A percentile compares a stretch with the other conserved stretches of the same genome.
Conservation (phyloP, 1,140 invertebrate species). For the Drosophila bipectinata region DNA sequence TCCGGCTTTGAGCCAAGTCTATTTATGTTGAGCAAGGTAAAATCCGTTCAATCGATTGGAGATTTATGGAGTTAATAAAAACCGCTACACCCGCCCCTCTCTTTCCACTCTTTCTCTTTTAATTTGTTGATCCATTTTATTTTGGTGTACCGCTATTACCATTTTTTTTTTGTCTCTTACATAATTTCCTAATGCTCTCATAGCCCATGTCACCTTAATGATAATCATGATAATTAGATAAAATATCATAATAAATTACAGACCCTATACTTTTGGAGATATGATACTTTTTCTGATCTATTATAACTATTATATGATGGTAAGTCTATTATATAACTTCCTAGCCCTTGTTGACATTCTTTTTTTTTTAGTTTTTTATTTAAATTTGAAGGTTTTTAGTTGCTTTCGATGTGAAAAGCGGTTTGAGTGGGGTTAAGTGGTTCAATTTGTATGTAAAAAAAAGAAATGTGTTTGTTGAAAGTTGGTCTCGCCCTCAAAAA, state of each 20-base stretch:
- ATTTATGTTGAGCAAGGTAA: slow-evolving; percentile 61
- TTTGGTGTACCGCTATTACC: slow-evolving; percentile 3
- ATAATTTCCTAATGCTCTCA: slow-evolving; percentile 39
- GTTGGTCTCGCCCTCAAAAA: slow-evolving; percentile 16
- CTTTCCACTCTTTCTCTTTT: background rate
- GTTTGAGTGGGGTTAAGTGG: slow-evolving; percentile 31
- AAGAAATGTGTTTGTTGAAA: slow-evolving; percentile 30
- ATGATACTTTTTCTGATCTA: background rate
- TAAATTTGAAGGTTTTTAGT: slow-evolving; percentile 40
- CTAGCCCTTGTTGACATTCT: slow-evolving; percentile 28
- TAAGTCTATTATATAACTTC: slow-evolving; percentile 51
- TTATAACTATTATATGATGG: background rate
- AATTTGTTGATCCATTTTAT: slow-evolving; percentile 5
- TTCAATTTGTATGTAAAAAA: slow-evolving; percentile 43
- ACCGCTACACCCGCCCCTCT: background rate
- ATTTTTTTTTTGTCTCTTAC: slow-evolving; percentile 32
- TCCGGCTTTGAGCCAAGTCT: slow-evolving; percentile 40
- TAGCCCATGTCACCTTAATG: background rate
- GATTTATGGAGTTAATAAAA: slow-evolving; percentile 24
- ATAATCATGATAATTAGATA: background rate
- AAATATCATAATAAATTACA: background rate
- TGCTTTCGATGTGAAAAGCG: background rate
- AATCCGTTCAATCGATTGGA: slow-evolving; percentile 24
- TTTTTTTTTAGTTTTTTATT: slow-evolving; percentile 47
- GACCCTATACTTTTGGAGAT: background rate